Conservation (phyloP, 2,113 vertebrate genomes). For the Sigmodon hispidus region DNA sequence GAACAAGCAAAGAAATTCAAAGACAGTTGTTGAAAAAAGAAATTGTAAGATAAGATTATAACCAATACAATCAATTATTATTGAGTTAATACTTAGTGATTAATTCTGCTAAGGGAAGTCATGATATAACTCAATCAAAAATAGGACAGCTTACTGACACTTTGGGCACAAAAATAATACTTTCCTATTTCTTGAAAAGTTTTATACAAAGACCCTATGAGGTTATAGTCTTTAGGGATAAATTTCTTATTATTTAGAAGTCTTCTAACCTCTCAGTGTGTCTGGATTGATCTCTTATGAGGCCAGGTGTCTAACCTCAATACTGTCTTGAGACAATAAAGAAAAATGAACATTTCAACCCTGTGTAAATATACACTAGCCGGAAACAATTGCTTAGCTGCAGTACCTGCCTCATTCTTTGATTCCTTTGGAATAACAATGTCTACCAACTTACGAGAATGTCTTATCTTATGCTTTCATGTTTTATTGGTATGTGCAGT, state of each 20-base stretch:
- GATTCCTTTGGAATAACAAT: constrained; percentile 14
- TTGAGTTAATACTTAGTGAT: background rate
- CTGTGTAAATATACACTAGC: background rate
- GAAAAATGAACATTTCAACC: constrained; percentile 21
- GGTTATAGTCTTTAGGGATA: constrained; percentile 3
- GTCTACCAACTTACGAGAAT: background rate
- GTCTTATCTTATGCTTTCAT: background rate
- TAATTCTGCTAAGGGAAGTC: background rate
- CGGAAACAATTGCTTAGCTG: background rate
- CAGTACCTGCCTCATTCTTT: background rate
- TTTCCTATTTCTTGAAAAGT: background rate
- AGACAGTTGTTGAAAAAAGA: background rate
- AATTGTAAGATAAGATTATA: background rate
- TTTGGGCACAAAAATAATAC: constrained; percentile 20
- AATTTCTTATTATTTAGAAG: constrained; percentile 26
- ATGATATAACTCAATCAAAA: background rate
- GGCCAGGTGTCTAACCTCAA: constrained; percentile 7
- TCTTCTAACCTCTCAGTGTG: background rate
- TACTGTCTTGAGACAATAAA: constrained; percentile 1
- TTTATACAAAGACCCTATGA: constrained; percentile 33
- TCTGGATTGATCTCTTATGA: constrained; percentile 42
- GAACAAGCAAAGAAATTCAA: background rate
- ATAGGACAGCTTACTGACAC: background rate
- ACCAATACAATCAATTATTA: background rate
- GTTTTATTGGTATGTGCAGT: background rate